A percentile compares a stretch with the other conserved stretches of the same genome.
phyloP scores from a whole-genome alignment of 2,797 vertebrate species.

The Buceros bicornis region DNA sequence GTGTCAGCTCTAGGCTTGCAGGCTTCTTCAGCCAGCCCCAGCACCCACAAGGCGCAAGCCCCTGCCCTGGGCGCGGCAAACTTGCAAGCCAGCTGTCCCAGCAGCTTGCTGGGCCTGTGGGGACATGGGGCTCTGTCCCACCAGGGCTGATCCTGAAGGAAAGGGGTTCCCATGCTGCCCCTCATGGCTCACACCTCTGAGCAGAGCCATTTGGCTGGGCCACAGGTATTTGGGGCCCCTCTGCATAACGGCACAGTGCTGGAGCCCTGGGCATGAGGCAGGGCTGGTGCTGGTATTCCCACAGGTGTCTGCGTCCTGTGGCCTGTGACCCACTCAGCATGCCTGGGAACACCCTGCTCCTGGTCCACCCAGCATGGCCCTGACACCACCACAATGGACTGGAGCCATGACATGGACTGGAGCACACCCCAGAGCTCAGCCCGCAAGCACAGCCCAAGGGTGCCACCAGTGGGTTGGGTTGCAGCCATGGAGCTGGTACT shows the following conservation, averaged over 20 bases:
- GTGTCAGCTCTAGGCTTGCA: background rate
- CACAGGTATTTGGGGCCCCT: background rate
- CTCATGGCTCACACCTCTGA: background rate
- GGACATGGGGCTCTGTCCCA: rapidly evolving
- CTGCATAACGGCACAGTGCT: background rate
- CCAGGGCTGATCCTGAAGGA: background rate
- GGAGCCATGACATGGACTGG: background rate
- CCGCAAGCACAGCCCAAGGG: rapidly evolving
- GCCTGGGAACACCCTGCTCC: background rate
- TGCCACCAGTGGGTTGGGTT: background rate
- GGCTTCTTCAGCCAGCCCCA: background rate
- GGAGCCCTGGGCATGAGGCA: background rate
- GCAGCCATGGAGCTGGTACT: rapidly evolving
- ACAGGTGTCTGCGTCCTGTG: background rate
- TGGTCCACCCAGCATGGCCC: background rate
- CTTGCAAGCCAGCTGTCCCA: rapidly evolving
- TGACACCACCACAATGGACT: rapidly evolving
- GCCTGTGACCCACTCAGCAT: rapidly evolving
- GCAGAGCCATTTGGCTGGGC: background rate
- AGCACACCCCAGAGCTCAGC: background rate
- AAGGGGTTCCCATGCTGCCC: background rate
- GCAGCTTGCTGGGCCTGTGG: background rate
- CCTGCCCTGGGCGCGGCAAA: rapidly evolving
- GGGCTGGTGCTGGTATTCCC: background rate
- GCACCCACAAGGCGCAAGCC: background rate